Conservation (phyloP, 2,888 invertebrate species). For the Tenodera sinensis region DNA sequence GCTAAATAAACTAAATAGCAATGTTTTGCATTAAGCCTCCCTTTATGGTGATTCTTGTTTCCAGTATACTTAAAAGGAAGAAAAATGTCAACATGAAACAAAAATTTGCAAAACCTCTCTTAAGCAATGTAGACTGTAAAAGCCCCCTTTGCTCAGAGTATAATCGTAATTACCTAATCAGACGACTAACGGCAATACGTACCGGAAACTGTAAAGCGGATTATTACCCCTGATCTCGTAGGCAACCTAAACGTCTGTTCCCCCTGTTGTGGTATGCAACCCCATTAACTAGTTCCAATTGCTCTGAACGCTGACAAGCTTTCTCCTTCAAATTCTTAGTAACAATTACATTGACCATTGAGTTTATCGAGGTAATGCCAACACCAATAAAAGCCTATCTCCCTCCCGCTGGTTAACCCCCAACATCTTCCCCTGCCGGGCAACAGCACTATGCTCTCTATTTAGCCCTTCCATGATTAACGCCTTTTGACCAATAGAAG, state of each 20-base stretch:
- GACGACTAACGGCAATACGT: too few relatives aligned
- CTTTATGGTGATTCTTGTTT: too few relatives aligned
- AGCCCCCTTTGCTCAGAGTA: too few relatives aligned
- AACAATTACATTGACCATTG: background rate
- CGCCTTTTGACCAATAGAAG: background rate
- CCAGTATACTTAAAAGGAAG: too few relatives aligned
- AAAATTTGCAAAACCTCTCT: too few relatives aligned
- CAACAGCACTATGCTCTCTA: background rate
- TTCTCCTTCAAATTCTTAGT: background rate
- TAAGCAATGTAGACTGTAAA: too few relatives aligned
- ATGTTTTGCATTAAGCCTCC: too few relatives aligned
- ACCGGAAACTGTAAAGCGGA: background rate
- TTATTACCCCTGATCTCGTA: background rate
- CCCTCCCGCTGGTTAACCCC: background rate
- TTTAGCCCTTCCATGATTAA: background rate
- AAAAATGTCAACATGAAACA: too few relatives aligned
- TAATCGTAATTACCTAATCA: too few relatives aligned
- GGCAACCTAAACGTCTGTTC: background rate
- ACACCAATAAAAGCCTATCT: background rate
- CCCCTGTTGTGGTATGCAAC: background rate
- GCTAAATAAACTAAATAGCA: too few relatives aligned
- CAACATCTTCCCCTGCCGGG: background rate
- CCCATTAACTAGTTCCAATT: background rate
- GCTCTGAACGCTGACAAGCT: background rate
- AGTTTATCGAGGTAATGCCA: background rate